Base-by-base conservation (phyloP, 2,113 vertebrate species). In the Solenodon paradoxus region DNA sequence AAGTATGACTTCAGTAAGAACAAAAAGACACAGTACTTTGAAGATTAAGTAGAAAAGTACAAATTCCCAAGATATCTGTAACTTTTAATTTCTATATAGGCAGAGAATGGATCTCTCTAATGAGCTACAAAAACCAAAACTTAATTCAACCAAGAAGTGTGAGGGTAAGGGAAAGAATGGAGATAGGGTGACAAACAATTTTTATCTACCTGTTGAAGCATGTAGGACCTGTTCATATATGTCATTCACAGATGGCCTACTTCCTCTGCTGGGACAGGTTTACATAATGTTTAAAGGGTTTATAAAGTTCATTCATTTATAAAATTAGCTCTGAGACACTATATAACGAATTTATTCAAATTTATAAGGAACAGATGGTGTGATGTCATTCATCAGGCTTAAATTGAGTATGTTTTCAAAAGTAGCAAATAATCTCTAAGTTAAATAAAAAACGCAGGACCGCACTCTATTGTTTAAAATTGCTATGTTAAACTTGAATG, bases 361-460 rank as follows among this genome's bases (percentile, higher is more conserved):
- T 7, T 69, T 92, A 55, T 1, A 84, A 47, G 12, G 6, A 90
- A 80, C 64, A 92, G 38, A 88, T 69, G 20, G 66, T 38, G 53
- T 28, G 40, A 7, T 68, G 16, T 69, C 57, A 66, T 85, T 71
- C 26, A 2, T 42, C 9, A 90, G 9, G 49, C 35, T 85, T 49
- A 80, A 93, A 88, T 81, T 91, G 47, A 72, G 38, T 26, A 86
- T 32, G 28, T 59, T 94, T 92, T 57, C 49, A 90, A 96, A 92
- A 74, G 63, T 49, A 71, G 64, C 9, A 57, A 30, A 83, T 15
- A 75, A 85, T 80, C 88, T 93, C 71, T 24, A 95, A 74, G 28
- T 16, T 16, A 57, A n/a, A n/a, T n/a, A 88, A 55, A 63, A 81
- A 71, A 30, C 19, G 22, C 22, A 81, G 12, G 47, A 47, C 24